Base-by-base conservation (phyloP, 2,113 vertebrate genomes). In the Eidolon helvum region DNA sequence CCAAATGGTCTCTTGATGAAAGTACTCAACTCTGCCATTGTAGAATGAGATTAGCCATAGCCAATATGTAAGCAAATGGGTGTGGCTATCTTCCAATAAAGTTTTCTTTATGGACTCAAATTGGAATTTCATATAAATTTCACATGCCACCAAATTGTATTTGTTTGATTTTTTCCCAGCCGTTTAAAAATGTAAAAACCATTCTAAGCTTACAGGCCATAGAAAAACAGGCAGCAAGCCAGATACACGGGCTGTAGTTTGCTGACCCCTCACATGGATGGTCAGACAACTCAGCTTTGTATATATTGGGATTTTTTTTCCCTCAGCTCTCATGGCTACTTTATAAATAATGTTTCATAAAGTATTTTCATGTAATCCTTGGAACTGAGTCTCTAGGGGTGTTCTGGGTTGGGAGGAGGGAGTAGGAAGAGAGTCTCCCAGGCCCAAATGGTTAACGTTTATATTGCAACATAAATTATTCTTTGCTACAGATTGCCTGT, bases 391-490 rank as follows among this genome's bases (percentile, higher is more conserved):
- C 65, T 95, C 87, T 48, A 68, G 61, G 77, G 57, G 16, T 61
- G 15, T 88, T 85, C 74, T 79, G 87, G 71, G 40, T 90, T 77
- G 48, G 4, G 10, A 38, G 26, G 28, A 74, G 40, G 59, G 79
- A 86, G 78, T 15, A 50, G 71, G 61, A 69, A 63, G 61, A 92
- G 28, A 80, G 38, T 69, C 35, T 91, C 59, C 53, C 35, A 87
- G 48, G 40, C 57, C 38, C 90, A 92, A 98, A 96, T 93, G 92
- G 97, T 97, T 98, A 98, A 97, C 15, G 0, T 97, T 97, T 97
- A 83, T 95, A 96, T 96, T 97, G 84, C 55, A 96, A 77, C 87
- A 90, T 96, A 95, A 97, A 97, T 95, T 97, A 93, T 83, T 87
- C 78, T 92, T 95, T 90, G 77, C 69, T 97, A 84, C 95, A 97